These are phyloP conservation scores for Saguinus imperator DNA, from an alignment of 2,113 vertebrate genomes.

Conservation along the genomic window DNA sequence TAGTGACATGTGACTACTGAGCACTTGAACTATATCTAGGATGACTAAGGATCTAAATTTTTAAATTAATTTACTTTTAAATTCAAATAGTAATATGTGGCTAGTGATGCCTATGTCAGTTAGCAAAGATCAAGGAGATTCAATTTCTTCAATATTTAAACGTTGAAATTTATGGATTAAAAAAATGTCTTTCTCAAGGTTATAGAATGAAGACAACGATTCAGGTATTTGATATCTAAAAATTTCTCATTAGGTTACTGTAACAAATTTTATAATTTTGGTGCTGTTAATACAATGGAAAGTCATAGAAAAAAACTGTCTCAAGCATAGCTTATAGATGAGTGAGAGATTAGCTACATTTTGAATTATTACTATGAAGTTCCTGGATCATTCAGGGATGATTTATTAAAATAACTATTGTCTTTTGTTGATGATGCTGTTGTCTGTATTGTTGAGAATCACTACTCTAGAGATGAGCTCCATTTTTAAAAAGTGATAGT, in stretches of 20 bases:
- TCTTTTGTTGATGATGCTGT: background rate
- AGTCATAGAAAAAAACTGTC: background rate
- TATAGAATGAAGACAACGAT: background rate
- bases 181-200: background rate
- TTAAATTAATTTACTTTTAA: background rate
- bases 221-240: background rate
- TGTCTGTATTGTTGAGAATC: background rate
- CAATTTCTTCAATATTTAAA: background rate
- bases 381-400: background rate
- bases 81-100: background rate
- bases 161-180: background rate
- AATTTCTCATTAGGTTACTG: background rate
- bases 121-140: background rate
- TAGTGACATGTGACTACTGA: background rate
- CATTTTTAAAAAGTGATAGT: background rate
- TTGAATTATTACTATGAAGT: background rate
- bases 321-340: background rate
- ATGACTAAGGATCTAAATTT: background rate
- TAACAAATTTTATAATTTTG: background rate
- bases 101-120: background rate
- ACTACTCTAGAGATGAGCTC: background rate
- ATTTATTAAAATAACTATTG: background rate
- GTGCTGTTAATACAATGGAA: background rate
- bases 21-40: background rate
- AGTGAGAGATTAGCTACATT: background rate